Evolutionary conservation across 2,888 invertebrate genomes (phyloP), one percentile per base, ranked within the genome.

Genomic region (Thera obeliscata): DNA sequence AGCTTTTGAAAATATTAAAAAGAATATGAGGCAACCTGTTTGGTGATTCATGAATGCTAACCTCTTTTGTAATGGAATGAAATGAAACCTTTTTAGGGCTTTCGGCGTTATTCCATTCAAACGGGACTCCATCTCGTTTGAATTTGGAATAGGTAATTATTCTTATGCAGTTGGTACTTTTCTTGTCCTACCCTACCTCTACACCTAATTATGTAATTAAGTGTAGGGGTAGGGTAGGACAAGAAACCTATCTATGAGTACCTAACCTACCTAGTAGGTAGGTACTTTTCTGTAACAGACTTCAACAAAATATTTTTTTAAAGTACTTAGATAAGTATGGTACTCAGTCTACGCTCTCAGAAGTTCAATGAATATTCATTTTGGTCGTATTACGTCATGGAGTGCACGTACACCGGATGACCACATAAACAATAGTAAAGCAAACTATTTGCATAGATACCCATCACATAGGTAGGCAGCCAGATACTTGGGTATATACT

Each of bases 361-460:
- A 52, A 65, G 46, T 57, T 54, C 46, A 64, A 69, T 75, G 49
- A 68, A 72, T 74, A 72, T 70, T 68, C 55, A 73, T 69, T 22
- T 56, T 22, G 22, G 22, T 65, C 50, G 54, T 65, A 56, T 65
- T 67, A 73, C 75, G 75, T 73, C 75, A 75, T 75, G 72, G 75
- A 75, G 73, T 73, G 62, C 64, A 70, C 58, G 67, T 62, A 74
- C 66, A 61, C 67, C 72, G 65, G 70, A 73, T 70, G 64, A 60
- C 58, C 59, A 63, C 68, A 63, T 64, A 75, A 73, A 78, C 76
- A 77, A 78, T 76, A 75, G 74, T 73, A 74, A 73, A 77, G 69
- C 64, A 59, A 66, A 70, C 62, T 56, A 71, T 69, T 67, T 62
- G 65, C 66, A 70, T 73, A 68, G 55, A 63, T 74, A 71, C 72